Conservation (phyloP, 2,888 invertebrate species). For the Agapetus fuscipes region DNA sequence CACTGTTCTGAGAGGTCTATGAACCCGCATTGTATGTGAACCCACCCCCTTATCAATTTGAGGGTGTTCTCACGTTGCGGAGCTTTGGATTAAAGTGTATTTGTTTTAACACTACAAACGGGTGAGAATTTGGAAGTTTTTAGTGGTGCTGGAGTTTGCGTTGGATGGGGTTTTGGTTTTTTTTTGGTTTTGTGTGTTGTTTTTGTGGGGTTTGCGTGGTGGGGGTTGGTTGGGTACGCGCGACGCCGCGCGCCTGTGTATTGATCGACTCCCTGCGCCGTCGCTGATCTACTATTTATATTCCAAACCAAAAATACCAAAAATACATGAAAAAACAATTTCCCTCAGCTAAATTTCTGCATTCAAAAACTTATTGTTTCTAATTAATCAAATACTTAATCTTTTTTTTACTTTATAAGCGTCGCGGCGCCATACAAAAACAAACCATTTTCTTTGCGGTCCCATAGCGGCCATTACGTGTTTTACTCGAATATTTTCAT, state of each 20-base stretch:
- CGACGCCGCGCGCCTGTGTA: conserved; percentile 39
- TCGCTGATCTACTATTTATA: conserved; percentile 16
- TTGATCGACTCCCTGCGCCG: conserved; percentile 27
- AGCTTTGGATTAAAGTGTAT: too few species aligned
- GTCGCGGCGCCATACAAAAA: too few species aligned
- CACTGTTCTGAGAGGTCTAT: conserved; percentile 5
- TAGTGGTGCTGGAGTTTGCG: too few species aligned
- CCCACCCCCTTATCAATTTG: neutral
- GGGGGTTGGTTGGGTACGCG: conserved; percentile 30
- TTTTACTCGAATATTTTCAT: conserved; percentile 9
- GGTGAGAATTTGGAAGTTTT: too few species aligned
- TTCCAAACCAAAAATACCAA: neutral
- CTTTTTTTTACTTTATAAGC: too few species aligned
- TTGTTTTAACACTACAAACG: too few species aligned
- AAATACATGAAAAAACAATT: too few species aligned
- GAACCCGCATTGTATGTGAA: conserved; percentile 5
- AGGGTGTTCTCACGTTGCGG: conserved; percentile 4
- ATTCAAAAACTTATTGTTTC: too few species aligned
- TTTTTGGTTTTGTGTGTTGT: neutral
- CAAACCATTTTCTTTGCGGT: too few species aligned
- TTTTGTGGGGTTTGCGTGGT: conserved; percentile 20
- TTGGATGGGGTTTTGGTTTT: neutral
- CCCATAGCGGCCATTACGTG: too few species aligned
- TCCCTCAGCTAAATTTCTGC: too few species aligned
- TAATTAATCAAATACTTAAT: too few species aligned